Percentiles rank a stretch among this genome's conserved stretches.
phyloP scores from a whole-genome alignment of 2,113 vertebrate species.

The Nerophis lumbriciformis region DNA sequence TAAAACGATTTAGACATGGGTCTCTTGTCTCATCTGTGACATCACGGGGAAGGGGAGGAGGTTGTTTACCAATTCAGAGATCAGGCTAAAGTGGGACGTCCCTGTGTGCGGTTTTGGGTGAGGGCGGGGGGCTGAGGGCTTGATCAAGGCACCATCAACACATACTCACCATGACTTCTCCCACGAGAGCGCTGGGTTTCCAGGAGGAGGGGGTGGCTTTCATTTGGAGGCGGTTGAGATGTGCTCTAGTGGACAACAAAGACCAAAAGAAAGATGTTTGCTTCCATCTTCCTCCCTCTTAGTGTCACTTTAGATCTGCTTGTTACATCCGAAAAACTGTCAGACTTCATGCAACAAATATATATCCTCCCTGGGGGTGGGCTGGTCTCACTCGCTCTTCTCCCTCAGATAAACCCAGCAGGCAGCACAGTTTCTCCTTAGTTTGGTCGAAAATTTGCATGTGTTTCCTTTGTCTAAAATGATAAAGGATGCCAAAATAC shows the following conservation, averaged over 20 bases:
- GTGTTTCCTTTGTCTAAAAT: too few species aligned
- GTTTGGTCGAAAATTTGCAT: too few species aligned
- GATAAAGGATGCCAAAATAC: too few species aligned
- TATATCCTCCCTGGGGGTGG: too few species aligned
- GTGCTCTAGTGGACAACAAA: slow-evolving; percentile 49
- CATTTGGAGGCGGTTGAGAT: slow-evolving; percentile 17
- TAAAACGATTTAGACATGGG: background rate
- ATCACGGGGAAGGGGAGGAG: slow-evolving; percentile 15
- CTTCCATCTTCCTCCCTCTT: slow-evolving; percentile 1
- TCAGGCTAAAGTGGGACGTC: slow-evolving; percentile 44
- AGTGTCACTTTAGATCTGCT: slow-evolving; percentile 18
- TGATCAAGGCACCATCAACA: slow-evolving; percentile 51
- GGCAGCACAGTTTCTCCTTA: too few species aligned
- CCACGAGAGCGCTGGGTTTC: slow-evolving; percentile 32
- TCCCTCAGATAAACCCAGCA: background rate
- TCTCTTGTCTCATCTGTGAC: slow-evolving; percentile 18
- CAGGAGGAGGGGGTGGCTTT: background rate
- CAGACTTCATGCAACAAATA: background rate
- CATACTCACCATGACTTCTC: slow-evolving; percentile 18
- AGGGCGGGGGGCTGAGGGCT: slow-evolving; percentile 47
- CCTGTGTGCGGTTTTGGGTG: slow-evolving; percentile 27
- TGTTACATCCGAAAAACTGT: slow-evolving; percentile 7
- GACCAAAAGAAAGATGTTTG: slow-evolving; percentile 37
- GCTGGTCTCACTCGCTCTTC: background rate
- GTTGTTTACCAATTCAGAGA: slow-evolving; percentile 65